Evolutionary conservation across 2,113 vertebrate species (phyloP), one percentile per base, ranked within the genome.

Genomic region (Sturnira hondurensis): DNA sequence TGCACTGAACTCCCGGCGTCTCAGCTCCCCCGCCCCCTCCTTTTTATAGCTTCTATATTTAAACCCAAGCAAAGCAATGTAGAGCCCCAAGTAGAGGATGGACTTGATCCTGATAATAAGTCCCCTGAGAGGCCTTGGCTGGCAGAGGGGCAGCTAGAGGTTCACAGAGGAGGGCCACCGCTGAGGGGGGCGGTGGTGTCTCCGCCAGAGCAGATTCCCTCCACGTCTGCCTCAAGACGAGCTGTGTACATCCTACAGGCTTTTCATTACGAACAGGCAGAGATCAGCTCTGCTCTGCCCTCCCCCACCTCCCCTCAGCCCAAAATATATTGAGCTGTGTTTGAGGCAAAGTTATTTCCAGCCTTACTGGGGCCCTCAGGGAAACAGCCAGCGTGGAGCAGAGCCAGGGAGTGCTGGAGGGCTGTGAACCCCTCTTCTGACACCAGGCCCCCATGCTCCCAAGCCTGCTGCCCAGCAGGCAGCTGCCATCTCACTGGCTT

Each of bases 321-420:
- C 22, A 76, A 87, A 95, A 97, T 96, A 92, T 74, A 95, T 86
- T 26, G 71, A 97, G 63, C 61, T 86, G 31, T 80, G 61, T 88
- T 95, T 63, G 54, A 95, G n/a, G 81, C 33, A 77, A 63, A 73
- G 61, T 70, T 97, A 92, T 91, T 97, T 97, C 93, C 68, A 88
- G 93, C 58, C 28, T 19, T 78, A 24, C 76, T 89, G 3, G 84
- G 63, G 3, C 61, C 87, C 78, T 77, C 6, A 5, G 96, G 93
- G 94, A 94, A 84, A 86, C 74, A 33, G 63, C 84, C 92, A 71
- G 65, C 22, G 50, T 70, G 54, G 74, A 94, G 50, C 86, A 86
- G 83, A 96, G 41, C n/a, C 85, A 61, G 89, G 50, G 38, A 80
- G 38, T 28, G 5, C 12, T 0, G 3, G 0, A 71, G 65, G 56